phyloP scores from a whole-genome alignment of 2,797 vertebrate species.

The Gymnopithys bicolor region DNA sequence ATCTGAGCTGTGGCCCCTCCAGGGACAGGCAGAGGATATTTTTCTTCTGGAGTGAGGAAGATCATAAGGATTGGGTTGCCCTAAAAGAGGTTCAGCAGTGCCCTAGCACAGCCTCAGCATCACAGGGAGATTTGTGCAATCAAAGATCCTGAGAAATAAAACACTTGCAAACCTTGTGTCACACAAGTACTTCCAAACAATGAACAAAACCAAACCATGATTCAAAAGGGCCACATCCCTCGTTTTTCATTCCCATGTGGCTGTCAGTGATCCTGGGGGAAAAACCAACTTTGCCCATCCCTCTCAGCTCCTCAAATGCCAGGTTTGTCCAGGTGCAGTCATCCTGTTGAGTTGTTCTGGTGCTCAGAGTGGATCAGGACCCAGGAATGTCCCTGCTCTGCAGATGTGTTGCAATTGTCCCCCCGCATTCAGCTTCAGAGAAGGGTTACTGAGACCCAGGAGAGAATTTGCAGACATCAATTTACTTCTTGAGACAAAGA shows the following conservation, averaged over 20 bases:
- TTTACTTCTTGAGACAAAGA: slow-evolving; percentile 66
- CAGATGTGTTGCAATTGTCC: not conserved
- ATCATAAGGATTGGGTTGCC: not conserved
- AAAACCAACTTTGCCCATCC: not conserved
- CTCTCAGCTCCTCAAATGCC: slow-evolving; percentile 13
- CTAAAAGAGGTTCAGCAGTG: not conserved
- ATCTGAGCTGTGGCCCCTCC: not conserved
- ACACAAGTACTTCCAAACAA: not conserved
- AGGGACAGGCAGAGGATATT: not conserved
- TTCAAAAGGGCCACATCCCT: not conserved
- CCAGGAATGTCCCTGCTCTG: not conserved
- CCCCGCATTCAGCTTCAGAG: slow-evolving; percentile 17
- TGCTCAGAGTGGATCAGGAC: not conserved
- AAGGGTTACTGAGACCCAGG: not conserved
- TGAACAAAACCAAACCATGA: not conserved
- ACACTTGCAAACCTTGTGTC: not conserved
- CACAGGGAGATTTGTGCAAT: not conserved
- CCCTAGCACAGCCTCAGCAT: not conserved
- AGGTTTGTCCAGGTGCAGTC: not conserved
- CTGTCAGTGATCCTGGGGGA: not conserved
- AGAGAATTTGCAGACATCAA: not conserved
- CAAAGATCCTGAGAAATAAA: not conserved
- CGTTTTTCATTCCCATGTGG: not conserved
- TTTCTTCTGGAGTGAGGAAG: not conserved
- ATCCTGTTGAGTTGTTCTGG: not conserved